Conservation (phyloP, 2,888 invertebrate species). For the Synanthedon tipuliformis region DNA sequence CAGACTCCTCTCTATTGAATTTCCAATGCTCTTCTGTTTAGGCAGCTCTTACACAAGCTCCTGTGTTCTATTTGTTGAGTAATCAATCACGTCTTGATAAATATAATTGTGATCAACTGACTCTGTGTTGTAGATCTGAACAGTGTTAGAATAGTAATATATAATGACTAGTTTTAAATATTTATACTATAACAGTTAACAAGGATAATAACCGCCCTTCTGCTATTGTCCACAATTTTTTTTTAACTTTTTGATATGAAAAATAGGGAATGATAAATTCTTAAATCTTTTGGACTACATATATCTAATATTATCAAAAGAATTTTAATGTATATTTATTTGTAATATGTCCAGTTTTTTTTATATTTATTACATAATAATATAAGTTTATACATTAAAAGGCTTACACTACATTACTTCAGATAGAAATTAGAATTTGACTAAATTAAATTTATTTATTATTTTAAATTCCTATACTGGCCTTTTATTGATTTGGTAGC, state of each 20-base stretch:
- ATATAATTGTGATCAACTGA: conserved; percentile 27
- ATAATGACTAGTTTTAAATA: not conserved
- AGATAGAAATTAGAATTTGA: too few relatives aligned
- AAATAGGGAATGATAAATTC: too few relatives aligned
- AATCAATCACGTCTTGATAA: conserved; percentile 8
- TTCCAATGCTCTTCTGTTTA: conserved; percentile 73
- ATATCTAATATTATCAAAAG: too few relatives aligned
- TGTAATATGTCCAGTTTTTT: too few relatives aligned
- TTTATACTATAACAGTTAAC: not conserved
- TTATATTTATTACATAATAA: too few relatives aligned
- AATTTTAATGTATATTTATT: too few relatives aligned
- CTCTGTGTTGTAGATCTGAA: conserved; percentile 28
- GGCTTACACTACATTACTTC: too few relatives aligned
- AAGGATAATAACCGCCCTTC: too few relatives aligned
- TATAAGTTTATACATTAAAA: too few relatives aligned
- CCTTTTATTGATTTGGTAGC: not conserved
- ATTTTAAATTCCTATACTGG: not conserved
- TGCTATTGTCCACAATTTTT: too few relatives aligned
- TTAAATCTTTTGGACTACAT: too few relatives aligned
- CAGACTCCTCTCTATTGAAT: conserved; percentile 64
- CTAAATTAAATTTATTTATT: not conserved
- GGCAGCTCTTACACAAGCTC: conserved; percentile 77
- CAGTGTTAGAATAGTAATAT: conserved; percentile 44
- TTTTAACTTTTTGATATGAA: too few relatives aligned
- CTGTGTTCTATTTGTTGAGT: conserved; percentile 74